Conservation (phyloP, 2,888 invertebrate genomes). For the Campoplex capitator region DNA sequence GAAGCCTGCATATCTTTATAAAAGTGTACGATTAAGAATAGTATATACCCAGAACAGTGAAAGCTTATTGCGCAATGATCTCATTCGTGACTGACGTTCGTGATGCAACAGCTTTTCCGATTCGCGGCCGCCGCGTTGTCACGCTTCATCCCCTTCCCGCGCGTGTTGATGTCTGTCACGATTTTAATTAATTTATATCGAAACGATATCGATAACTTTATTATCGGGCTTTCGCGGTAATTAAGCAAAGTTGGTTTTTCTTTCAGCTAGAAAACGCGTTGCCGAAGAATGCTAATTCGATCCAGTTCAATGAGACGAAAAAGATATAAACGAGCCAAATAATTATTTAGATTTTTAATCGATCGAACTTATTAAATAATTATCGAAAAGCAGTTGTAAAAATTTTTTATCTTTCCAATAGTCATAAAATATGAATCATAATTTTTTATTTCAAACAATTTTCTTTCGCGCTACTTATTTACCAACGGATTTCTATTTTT, state of each 20-base stretch:
- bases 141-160: conserved; percentile 13
- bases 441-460: not conserved
- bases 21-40: conserved; percentile 15
- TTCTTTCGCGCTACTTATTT: not conserved
- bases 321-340: not conserved
- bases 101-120: conserved; percentile 65
- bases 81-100: conserved; percentile 68
- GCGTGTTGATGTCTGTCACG: not conserved
- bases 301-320: not conserved
- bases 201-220: conserved; percentile 32
- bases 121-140: conserved; percentile 37
- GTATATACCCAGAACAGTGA: conserved; percentile 66
- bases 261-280: not conserved
- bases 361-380: not conserved
- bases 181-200: conserved; percentile 36
- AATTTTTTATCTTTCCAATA: not conserved
- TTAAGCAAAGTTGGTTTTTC: not conserved
- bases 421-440: not conserved
- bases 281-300: not conserved
- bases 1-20: conserved; percentile 7
- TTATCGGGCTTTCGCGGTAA: conserved; percentile 10
- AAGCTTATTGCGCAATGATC: conserved; percentile 75
- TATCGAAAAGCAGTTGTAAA: not conserved
- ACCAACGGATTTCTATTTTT: not conserved
- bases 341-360: not conserved